Percentiles rank a stretch among this genome's conserved stretches.
Evolutionary conservation across 2,113 vertebrate species (phyloP).

Genomic region (Hylia prasina): DNA sequence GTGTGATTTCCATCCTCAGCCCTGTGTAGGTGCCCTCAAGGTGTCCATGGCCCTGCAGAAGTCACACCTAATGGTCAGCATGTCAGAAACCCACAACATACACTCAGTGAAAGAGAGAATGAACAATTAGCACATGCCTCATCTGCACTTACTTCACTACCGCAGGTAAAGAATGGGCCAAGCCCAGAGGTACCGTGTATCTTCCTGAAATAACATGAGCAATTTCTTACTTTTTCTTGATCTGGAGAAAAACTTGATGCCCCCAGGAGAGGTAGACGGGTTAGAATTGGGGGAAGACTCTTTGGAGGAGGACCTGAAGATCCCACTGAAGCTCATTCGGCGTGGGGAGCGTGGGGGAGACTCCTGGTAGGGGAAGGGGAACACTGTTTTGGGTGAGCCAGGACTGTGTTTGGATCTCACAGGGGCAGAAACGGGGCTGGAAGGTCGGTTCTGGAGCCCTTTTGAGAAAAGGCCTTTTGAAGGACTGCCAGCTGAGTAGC

Average conservation of each 20-base stretch:
- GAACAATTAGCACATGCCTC: conserved; percentile 30
- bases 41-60: background rate
- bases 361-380: conserved; percentile 85
- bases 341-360: conserved; percentile 85
- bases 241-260: conserved; percentile 87
- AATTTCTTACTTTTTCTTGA: conserved; percentile 86
- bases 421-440: conserved; percentile 85
- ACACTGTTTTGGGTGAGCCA: conserved; percentile 82
- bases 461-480: conserved; percentile 85
- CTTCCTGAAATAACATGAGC: conserved; percentile 62
- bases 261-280: conserved; percentile 82
- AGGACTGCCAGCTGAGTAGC: conserved; percentile 75
- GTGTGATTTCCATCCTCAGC: background rate
- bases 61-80: background rate
- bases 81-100: background rate
- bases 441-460: conserved; percentile 76
- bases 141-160: conserved; percentile 60
- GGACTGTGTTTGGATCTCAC: conserved; percentile 80
- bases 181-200: conserved; percentile 55
- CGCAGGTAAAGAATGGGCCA: conserved; percentile 46
- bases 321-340: conserved; percentile 91
- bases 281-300: conserved; percentile 81
- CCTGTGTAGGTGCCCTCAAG: background rate
- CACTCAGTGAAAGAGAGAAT: background rate
- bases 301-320: conserved; percentile 88